Base-by-base conservation (phyloP, 2,888 invertebrate genomes). In the Syritta pipiens region DNA sequence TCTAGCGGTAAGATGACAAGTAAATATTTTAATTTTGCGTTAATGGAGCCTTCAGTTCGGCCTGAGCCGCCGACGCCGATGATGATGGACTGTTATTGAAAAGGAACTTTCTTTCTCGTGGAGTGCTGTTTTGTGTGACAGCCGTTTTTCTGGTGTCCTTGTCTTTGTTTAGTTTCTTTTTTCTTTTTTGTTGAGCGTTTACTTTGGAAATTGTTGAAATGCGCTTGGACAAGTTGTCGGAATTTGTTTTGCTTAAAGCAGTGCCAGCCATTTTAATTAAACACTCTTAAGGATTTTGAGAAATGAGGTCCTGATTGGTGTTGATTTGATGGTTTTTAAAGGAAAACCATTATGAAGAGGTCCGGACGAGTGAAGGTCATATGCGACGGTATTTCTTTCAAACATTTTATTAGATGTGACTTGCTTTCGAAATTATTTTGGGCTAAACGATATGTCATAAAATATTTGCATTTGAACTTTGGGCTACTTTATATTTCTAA, bases 1-100 rank as follows among this genome's bases (percentile, higher is more conserved):
- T 44, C 49, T 71, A 40, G 35, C 35, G 48, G 59, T 51, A 51
- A 59, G 60, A 77, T 60, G 72, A 77, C 77, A 77, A 77, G 77
- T 77, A 77, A 77, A 77, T 77, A 77, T 77, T 72, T 77, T 77
- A 77, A 77, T 77, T 77, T 65, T 77, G 72, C 77, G 65, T 65
- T 77, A 77, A 77, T 77, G 72, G 72, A 77, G 72, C 32, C 65
- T 72, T 72, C 53, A 53, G 37, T 48, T 62, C 10, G 60, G 26
- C n/a, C n/a, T 46, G 30, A 37, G 24, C 24, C 26, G 24, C 22
- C 24, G 12, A 48, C 26, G 40, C 49, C 69, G 30, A 69, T 69
- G 37, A 57, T 63, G 76, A 76, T 32, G 59, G 59, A 60, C 60
- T 59, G 53, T 60, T 51, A 67, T 71, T 69, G 30, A 49, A 51